Conservation (phyloP, 2,797 vertebrate species). For the Chelidonichthys spinosus region DNA sequence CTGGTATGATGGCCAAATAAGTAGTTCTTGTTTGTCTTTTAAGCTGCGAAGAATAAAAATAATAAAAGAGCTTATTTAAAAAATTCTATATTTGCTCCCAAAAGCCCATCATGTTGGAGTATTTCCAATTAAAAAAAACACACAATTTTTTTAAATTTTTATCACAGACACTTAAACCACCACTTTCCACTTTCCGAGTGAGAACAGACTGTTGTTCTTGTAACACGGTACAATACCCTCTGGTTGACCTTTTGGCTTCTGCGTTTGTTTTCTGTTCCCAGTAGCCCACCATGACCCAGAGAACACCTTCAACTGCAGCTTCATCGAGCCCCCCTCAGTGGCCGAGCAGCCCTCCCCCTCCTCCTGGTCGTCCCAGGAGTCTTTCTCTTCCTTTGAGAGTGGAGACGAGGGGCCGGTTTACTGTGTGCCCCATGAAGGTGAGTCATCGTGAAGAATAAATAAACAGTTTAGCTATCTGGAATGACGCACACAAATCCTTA, state of each 20-base stretch:
- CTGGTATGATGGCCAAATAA: background rate
- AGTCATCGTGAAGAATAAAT: conserved; percentile 71
- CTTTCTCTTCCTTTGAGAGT: conserved; percentile 98
- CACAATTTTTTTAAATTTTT: conserved; percentile 14
- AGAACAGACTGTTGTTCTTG: conserved; percentile 77
- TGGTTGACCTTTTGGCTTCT: conserved; percentile 73
- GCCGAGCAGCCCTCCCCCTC: conserved; percentile 93
- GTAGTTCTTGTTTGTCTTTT: background rate
- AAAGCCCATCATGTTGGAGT: conserved; percentile 11
- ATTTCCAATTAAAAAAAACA: conserved; percentile 40
- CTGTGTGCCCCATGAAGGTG: conserved; percentile 96
- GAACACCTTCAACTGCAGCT: conserved; percentile 98
- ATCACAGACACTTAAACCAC: conserved; percentile 46
- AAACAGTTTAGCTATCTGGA: conserved; percentile 67
- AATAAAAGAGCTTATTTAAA: background rate
- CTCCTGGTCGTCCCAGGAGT: conserved; percentile 96
- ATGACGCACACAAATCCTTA: conserved; percentile 43
- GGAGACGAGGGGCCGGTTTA: conserved; percentile 96
- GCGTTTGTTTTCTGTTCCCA: conserved; percentile 81
- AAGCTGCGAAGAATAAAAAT: background rate
- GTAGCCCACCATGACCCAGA: conserved; percentile 97
- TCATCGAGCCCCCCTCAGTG: conserved; percentile 93
- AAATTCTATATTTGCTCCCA: background rate
- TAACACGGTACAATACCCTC: conserved; percentile 66
- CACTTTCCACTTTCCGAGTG: conserved; percentile 41